Evolutionary conservation across 2,888 invertebrate species (phyloP).

Genomic region (Cerastis rubricosa): DNA sequence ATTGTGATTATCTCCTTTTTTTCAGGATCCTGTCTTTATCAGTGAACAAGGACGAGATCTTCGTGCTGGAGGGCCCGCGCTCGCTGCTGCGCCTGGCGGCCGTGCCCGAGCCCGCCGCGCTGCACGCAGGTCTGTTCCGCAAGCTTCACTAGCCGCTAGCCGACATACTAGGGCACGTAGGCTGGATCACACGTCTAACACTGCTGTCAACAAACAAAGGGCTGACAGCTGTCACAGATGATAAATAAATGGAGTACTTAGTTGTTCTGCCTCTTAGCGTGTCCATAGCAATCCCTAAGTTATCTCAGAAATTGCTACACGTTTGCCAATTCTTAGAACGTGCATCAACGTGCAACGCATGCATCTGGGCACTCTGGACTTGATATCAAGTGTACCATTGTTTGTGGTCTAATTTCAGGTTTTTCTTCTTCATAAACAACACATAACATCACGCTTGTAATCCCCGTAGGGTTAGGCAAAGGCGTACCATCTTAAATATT

Average conservation of each 20-base stretch:
- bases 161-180: not conserved
- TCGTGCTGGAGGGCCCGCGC: conserved; percentile 95
- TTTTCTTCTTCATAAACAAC: not conserved
- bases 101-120: conserved; percentile 92
- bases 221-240: not conserved
- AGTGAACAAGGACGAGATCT: conserved; percentile 94
- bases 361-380: not conserved
- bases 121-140: conserved; percentile 82
- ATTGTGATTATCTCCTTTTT: too few relatives aligned
- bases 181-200: conserved; percentile 13
- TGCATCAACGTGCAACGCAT: too few relatives aligned
- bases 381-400: not conserved
- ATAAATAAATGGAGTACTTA: conserved; percentile 5
- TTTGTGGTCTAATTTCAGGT: not conserved
- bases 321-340: not conserved
- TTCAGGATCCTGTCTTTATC: conserved; percentile 90
- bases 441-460: not conserved
- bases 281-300: not conserved
- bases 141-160: conserved; percentile 24
- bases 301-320: not conserved
- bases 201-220: not conserved
- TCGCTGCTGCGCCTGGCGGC: conserved; percentile 95
- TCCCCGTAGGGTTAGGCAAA: not conserved
- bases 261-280: not conserved
- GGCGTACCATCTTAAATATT: not conserved